Base-by-base conservation (phyloP, 2,113 vertebrate genomes). In the Pelodiscus sinensis region DNA sequence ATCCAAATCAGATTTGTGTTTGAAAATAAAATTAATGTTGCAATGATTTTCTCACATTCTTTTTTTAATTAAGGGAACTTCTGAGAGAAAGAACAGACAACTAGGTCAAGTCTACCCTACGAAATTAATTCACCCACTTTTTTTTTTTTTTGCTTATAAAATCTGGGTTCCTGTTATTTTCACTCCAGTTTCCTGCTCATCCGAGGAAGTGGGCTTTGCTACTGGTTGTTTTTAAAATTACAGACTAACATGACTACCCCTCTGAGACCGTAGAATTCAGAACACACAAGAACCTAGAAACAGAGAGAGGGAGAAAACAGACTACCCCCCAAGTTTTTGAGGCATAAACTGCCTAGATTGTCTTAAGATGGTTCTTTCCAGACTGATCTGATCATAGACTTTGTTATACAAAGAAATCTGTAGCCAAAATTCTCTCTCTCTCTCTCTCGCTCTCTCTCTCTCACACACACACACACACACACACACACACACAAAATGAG, bases 31-130 rank as follows among this genome's bases (percentile, higher is more conserved):
- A 44, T 44, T 44, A 44, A 44, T 44, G 12, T 52, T 92, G 84
- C 75, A 31, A 81, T 56, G 2, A 55, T 38, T 84, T 31, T 92
- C 85, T 22, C 86, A 86, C 80, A 89, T 90, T 90, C 77, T 6
- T 9, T 52, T 31, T 88, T 88, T 55, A 51, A 38, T 93, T 95
- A 86, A 29, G 54, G 91, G 35, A 19, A 68, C 68, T 92, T 94
- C 35, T 85, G 29, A 77, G 77, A 83, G 44, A 86, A 94, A 77
- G 38, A 82, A 35, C 60, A 83, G 68, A 92, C 58, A 60, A 24
- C 12, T 10, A 12, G 25, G 4, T 4, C 25, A 60, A 27, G 58
- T 6, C 25, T 60, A 60, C 5, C 25, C 25, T 60, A 27, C 57
- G 27, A 60, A 60, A 60, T 60, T 60, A 60, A 60, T 44, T 44